phyloP scores from a whole-genome alignment of 2,113 vertebrate species.

The Aegypius monachus region DNA sequence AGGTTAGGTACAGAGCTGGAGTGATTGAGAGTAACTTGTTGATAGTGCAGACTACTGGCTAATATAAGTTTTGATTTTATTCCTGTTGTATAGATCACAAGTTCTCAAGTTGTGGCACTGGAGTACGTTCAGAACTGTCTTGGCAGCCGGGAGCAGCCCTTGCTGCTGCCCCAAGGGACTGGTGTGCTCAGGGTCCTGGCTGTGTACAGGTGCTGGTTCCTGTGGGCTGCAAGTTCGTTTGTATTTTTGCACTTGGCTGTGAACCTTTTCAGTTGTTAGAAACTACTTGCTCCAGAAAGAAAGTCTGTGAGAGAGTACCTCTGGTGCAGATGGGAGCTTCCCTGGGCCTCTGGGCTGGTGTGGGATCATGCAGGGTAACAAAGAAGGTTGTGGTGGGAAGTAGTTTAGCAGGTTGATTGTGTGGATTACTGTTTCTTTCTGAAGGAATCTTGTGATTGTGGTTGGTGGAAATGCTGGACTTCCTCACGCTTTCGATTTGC shows the following conservation, averaged over 20 bases:
- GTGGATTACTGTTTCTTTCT: neutral
- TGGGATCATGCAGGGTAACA: neutral
- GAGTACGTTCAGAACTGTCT: neutral
- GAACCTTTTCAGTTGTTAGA: neutral
- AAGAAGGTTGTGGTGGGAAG: neutral
- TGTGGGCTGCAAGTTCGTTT: neutral
- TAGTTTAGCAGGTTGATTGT: neutral
- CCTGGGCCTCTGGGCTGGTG: neutral
- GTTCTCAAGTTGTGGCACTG: neutral
- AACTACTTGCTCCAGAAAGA: neutral
- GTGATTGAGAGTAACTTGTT: neutral
- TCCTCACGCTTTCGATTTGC: neutral
- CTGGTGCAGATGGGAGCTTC: neutral
- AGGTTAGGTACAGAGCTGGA: neutral
- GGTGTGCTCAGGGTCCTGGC: neutral
- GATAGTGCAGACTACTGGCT: neutral
- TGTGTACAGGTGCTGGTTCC: neutral
- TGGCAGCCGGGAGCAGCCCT: neutral
- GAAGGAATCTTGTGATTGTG: neutral
- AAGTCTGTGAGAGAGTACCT: neutral
- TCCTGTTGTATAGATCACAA: accelerated
- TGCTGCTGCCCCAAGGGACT: neutral
- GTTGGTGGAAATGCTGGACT: neutral
- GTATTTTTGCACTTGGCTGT: neutral
- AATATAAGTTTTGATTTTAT: neutral